Evolutionary conservation across 2,113 vertebrate genomes (phyloP).

Genomic region (Clarias magur): DNA sequence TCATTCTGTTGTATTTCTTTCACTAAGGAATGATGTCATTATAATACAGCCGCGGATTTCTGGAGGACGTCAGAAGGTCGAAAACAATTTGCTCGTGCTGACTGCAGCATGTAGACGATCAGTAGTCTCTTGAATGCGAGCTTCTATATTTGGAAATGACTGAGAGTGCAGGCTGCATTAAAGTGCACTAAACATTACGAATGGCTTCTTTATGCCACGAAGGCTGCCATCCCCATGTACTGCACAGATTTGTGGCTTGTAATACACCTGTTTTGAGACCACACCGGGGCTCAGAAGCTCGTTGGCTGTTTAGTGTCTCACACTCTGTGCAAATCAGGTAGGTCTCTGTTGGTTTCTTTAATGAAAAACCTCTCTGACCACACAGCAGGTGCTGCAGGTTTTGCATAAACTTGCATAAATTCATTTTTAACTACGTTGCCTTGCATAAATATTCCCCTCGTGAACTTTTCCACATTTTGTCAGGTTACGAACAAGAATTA

Average conservation of each 20-base stretch:
- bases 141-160: slow-evolving; percentile 24
- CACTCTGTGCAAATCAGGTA: slow-evolving; percentile 24
- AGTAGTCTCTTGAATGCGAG: neutral
- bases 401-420: slow-evolving; percentile 29
- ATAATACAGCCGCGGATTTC: neutral
- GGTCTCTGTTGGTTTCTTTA: slow-evolving; percentile 24
- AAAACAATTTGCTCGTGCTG: slow-evolving; percentile 10
- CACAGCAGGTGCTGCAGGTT: slow-evolving; percentile 24
- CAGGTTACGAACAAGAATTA: neutral
- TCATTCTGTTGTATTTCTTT: neutral
- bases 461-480: neutral
- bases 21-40: neutral
- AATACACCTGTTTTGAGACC: slow-evolving; percentile 12
- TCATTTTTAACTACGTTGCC: slow-evolving; percentile 11
- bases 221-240: neutral
- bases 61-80: slow-evolving; percentile 26
- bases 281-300: slow-evolving; percentile 8
- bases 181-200: slow-evolving; percentile 11
- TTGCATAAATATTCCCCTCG: neutral
- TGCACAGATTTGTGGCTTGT: slow-evolving; percentile 29
- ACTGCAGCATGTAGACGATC: neutral
- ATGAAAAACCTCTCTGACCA: slow-evolving; percentile 29
- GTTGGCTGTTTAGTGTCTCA: slow-evolving; percentile 8
- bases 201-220: neutral
- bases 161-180: slow-evolving; percentile 8